Conservation (phyloP, 1,140 invertebrate genomes). For the Epicauta chinensis region DNA sequence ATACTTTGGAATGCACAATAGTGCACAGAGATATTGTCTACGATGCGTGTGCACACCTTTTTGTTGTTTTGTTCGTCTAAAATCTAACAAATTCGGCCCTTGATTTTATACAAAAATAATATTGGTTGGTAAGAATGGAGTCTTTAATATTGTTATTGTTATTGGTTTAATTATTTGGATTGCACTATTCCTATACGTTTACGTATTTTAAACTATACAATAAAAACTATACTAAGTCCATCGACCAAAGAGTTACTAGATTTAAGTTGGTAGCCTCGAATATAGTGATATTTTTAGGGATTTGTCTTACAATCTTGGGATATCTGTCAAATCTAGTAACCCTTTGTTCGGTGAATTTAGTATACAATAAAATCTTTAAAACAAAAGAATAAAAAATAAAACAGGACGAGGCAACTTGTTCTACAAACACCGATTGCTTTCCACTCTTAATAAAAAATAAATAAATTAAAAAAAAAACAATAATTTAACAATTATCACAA, state of each 20-base stretch:
- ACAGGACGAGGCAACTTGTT: constrained; percentile 23
- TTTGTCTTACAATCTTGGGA: no score
- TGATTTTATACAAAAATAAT: constrained; percentile 27
- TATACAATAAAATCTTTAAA: no score
- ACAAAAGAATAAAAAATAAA: no score
- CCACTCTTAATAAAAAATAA: no score
- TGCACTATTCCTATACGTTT: constrained; percentile 11
- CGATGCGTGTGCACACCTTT: constrained; percentile 25
- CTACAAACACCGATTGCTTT: constrained; percentile 20
- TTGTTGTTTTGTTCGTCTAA: constrained; percentile 1
- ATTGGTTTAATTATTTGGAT: constrained; percentile 5
- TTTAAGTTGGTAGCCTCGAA: no score
- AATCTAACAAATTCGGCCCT: constrained; percentile 21
- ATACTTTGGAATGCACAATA: constrained; percentile 36
- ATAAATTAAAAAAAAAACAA: no score
- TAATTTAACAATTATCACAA: no score
- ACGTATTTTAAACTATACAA: constrained; percentile 10
- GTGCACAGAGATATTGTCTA: constrained; percentile 35
- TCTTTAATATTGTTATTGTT: constrained; percentile 3
- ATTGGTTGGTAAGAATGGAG: constrained; percentile 3
- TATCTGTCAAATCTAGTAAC: no score
- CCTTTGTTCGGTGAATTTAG: no score
- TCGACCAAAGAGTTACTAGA: no score
- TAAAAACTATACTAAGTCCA: no score
- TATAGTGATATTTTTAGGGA: no score